Evolutionary conservation across 1,140 invertebrate species (phyloP), one percentile per base, ranked within the genome.

Genomic region (Leptopilina boulardi): DNA sequence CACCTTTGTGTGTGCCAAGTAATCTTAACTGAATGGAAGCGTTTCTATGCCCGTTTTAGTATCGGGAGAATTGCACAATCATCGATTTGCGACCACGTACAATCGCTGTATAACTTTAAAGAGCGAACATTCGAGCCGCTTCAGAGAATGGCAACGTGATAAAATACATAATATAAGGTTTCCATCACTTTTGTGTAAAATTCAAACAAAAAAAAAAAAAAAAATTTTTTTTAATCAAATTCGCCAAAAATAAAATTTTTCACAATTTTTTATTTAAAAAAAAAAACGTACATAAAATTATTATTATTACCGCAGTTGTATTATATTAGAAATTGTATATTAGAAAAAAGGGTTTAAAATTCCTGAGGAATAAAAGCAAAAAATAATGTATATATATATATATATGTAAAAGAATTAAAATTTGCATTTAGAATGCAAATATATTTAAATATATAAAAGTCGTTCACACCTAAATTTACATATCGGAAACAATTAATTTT

Each of bases 51-150:
- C 47, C 47, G n/a, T 51, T n/a, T 51, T 51, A 51, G 47, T 51
- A 51, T 51, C 47, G 47, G 6, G 47, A 51, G n/a, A 51, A 51
- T 51, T 51, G 47, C 47, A 51, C 47, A 51, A 51, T 51, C 47
- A 51, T 51, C 47, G 47, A 51, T 51, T 51, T 51, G 47, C n/a
- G 47, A 51, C 47, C 47, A 51, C 47, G 47, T 51, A 51, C 47
- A 51, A 51, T 51, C 47, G n/a, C 0, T 18, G 18, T 51, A 51
- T 38, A 51, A n/a, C 5, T 51, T 51, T 51, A 51, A 51, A 18
- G 47, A 51, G 47, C 15, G 47, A 51, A 51, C 13, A 51, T 51
- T 51, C 47, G n/a, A 51, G 47, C 18, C 47, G 47, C 15, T 51
- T 51, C n/a, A 18, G 47, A 5, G 47, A 51, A 51, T 1, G 47